phyloP scores from a whole-genome alignment of 2,888 invertebrate species.

The Leucophenga montana region DNA sequence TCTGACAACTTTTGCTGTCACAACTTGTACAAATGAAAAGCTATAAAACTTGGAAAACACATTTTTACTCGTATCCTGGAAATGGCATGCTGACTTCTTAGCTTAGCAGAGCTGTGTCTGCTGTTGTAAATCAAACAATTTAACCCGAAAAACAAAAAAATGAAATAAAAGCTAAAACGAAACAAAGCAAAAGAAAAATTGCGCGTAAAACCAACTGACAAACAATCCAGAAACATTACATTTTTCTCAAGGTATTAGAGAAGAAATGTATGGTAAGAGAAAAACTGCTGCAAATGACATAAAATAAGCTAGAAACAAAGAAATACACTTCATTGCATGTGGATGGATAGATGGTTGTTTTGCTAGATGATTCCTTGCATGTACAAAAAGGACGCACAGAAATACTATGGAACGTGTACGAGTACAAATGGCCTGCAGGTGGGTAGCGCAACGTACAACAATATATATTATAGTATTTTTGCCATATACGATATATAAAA shows the following conservation, averaged over 20 bases:
- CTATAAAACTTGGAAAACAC: too few species aligned
- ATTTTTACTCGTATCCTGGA: too few species aligned
- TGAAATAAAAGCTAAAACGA: not conserved
- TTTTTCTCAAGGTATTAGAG: conserved; percentile 21
- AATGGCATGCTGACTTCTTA: too few species aligned
- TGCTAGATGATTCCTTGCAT: not conserved
- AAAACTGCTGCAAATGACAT: conserved; percentile 13
- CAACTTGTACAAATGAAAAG: too few species aligned
- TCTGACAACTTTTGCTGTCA: too few species aligned
- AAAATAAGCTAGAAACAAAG: conserved; percentile 22
- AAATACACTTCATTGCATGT: conserved; percentile 13
- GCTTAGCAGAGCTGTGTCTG: not conserved
- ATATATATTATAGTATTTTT: not conserved
- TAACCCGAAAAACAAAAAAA: not conserved
- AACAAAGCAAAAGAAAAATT: not conserved
- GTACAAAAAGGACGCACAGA: not conserved
- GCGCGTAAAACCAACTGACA: conserved; percentile 2
- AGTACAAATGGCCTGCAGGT: conserved; percentile 16
- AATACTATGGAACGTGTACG: not conserved
- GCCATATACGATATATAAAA: not conserved
- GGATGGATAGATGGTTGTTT: not conserved
- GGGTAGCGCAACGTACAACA: not conserved
- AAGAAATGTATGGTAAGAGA: not conserved
- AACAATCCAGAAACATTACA: conserved; percentile 8
- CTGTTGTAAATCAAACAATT: conserved; percentile 24